phyloP scores from a whole-genome alignment of 2,797 vertebrate species.

The Tapirus indicus region DNA sequence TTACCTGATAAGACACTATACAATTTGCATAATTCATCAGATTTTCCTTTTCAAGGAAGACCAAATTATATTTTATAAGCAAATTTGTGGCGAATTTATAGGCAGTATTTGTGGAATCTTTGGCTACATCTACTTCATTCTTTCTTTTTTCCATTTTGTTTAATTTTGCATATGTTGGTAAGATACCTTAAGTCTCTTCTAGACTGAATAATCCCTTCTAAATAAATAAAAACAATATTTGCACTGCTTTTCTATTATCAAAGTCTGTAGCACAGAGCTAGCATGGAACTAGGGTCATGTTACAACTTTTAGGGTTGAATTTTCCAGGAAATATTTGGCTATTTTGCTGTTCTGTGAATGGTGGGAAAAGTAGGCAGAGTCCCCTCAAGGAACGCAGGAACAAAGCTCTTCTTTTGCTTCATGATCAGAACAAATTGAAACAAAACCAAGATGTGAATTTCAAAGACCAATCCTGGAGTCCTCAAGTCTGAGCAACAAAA shows the following conservation, averaged over 20 bases:
- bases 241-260: not conserved
- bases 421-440: conserved; percentile 43
- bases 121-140: not conserved
- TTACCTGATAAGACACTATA: not conserved
- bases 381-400: not conserved
- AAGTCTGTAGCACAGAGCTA: not conserved
- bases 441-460: conserved; percentile 40
- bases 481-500: not conserved
- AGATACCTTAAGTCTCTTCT: not conserved
- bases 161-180: not conserved
- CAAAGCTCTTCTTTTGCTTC: conserved; percentile 15
- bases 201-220: not conserved
- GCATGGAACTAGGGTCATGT: not conserved
- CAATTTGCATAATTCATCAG: conserved; percentile 15
- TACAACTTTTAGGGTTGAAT: not conserved
- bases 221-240: conserved; percentile 24
- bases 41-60: not conserved
- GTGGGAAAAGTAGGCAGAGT: not conserved
- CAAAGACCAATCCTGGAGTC: not conserved
- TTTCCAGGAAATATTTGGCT: conserved; percentile 22
- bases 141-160: not conserved
- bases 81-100: not conserved
- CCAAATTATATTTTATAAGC: not conserved
- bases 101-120: not conserved
- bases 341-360: not conserved